phyloP scores from a whole-genome alignment of 2,113 vertebrate species.

The Calidris pygmaea region DNA sequence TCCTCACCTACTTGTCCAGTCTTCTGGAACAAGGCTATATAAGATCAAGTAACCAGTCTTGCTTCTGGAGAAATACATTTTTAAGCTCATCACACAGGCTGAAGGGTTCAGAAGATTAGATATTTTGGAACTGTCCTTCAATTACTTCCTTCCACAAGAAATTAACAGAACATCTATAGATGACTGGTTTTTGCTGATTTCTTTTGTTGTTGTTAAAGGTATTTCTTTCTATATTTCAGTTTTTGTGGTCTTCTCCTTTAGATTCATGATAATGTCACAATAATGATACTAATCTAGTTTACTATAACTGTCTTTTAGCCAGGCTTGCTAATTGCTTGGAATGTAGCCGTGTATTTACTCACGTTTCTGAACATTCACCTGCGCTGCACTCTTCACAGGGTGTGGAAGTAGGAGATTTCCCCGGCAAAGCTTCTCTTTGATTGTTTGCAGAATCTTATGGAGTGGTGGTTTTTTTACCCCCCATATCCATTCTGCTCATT shows the following conservation, averaged over 20 bases:
- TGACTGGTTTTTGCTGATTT: neutral
- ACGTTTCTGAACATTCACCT: neutral
- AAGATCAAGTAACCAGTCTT: neutral
- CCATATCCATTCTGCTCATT: neutral
- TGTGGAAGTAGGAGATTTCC: neutral
- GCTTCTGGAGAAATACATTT: neutral
- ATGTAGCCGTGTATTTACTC: neutral
- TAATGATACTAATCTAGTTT: neutral
- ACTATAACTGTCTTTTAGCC: neutral
- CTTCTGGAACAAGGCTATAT: neutral
- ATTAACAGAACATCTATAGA: neutral
- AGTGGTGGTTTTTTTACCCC: neutral
- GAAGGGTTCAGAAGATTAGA: neutral
- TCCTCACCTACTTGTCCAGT: neutral
- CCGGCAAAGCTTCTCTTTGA: neutral
- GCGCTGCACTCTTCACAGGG: rapidly evolving
- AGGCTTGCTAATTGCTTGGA: neutral
- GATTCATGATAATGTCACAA: neutral
- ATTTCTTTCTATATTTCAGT: neutral
- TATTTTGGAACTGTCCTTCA: neutral
- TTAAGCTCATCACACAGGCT: neutral
- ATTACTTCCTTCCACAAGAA: neutral
- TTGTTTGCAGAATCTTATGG: neutral
- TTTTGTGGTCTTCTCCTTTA: neutral
- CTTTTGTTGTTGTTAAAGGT: neutral